phyloP scores from a whole-genome alignment of 1,140 invertebrate genomes.

The Dreissena rostriformis region DNA sequence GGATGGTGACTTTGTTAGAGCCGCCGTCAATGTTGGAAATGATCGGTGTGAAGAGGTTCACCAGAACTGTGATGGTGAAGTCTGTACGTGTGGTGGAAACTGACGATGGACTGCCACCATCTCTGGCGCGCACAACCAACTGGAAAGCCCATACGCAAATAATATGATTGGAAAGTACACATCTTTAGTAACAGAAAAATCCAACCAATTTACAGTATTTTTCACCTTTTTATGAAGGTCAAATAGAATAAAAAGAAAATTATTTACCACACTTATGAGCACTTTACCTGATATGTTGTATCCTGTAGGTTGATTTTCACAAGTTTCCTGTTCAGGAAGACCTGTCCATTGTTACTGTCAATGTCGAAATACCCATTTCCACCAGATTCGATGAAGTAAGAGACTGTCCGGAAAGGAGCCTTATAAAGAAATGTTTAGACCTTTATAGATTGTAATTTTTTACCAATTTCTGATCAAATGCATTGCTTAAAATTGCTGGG shows the following conservation, averaged over 20 bases:
- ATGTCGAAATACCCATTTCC: slow-evolving; percentile 9
- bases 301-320: neutral
- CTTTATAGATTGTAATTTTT: no score
- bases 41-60: slow-evolving; percentile 65
- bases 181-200: no score
- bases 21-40: slow-evolving; percentile 47
- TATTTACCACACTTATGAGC: slow-evolving; percentile 7
- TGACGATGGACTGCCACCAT: slow-evolving; percentile 59
- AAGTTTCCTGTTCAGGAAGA: slow-evolving; percentile 2
- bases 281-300: slow-evolving; percentile 1
- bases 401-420: no score
- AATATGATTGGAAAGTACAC: no score
- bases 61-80: slow-evolving; percentile 61
- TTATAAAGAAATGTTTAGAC: no score
- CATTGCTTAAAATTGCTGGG: no score
- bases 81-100: slow-evolving; percentile 52
- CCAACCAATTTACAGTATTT: no score
- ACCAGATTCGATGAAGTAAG: slow-evolving; percentile 12
- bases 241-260: slow-evolving; percentile 19
- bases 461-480: no score
- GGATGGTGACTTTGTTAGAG: slow-evolving; percentile 44
- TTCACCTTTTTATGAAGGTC: slow-evolving; percentile 28
- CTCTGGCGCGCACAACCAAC: slow-evolving; percentile 54
- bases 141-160: neutral
- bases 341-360: neutral